phyloP scores from a whole-genome alignment of 2,888 invertebrate species.

The Conus canariensis region DNA sequence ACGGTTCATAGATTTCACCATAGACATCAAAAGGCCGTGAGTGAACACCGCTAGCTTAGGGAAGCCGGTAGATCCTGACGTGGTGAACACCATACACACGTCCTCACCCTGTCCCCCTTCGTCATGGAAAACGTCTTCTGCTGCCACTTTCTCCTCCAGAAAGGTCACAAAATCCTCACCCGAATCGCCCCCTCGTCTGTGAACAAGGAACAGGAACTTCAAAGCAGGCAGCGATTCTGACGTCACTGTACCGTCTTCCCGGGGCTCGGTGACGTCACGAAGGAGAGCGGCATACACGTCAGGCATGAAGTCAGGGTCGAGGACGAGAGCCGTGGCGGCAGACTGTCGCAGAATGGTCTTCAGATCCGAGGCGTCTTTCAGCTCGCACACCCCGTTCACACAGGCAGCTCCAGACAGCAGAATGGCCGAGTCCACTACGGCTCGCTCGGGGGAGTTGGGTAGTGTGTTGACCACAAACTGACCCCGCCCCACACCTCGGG shows the following conservation, averaged over 20 bases:
- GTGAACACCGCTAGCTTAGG: conserved; percentile 3
- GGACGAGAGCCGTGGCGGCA: conserved; percentile 4
- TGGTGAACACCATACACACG: conserved; percentile 20
- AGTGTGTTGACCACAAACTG: conserved; percentile 18
- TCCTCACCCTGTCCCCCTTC: neutral
- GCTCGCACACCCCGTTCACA: conserved; percentile 29
- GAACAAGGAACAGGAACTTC: conserved; percentile 19
- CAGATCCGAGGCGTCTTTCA: conserved; percentile 35
- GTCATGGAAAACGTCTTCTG: neutral
- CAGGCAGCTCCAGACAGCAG: conserved; percentile 21
- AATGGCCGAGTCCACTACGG: conserved; percentile 24
- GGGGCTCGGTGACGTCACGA: neutral
- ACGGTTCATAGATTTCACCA: neutral
- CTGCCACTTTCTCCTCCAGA: neutral
- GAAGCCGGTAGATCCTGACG: neutral
- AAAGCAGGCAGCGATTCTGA: neutral
- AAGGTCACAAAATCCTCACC: neutral
- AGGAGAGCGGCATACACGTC: neutral
- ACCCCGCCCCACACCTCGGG: neutral
- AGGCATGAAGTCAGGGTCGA: conserved; percentile 29
- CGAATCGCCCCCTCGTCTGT: neutral
- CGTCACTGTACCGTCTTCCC: neutral
- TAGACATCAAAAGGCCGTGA: neutral
- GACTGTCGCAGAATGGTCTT: neutral
- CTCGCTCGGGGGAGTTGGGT: conserved; percentile 34